Percentiles rank a stretch among this genome's conserved stretches.
These are phyloP conservation scores for Drosophila sucinea DNA, from an alignment of 1,140 invertebrate species.

Conservation along the genomic window DNA sequence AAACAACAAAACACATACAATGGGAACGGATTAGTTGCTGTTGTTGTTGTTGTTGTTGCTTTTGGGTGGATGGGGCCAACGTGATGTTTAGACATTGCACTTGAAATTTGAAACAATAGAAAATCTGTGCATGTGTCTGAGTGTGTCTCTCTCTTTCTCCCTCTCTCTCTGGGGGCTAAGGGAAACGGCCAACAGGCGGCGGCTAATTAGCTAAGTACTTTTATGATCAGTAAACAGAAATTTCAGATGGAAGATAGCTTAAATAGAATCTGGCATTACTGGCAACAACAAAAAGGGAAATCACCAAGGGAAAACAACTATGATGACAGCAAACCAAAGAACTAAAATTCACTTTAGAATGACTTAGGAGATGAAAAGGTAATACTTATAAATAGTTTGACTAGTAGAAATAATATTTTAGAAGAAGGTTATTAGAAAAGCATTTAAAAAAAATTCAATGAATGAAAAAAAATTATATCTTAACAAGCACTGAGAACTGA, in stretches of 20 bases:
- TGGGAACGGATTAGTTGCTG: slow-evolving; percentile 46
- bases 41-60: slow-evolving; percentile 28
- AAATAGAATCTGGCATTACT: neutral
- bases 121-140: slow-evolving; percentile 34
- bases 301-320: neutral
- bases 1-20: slow-evolving; percentile 37
- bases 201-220: slow-evolving; percentile 21
- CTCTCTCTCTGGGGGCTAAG: neutral
- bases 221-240: slow-evolving; percentile 7
- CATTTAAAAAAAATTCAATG: too few relatives aligned
- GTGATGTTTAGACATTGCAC: slow-evolving; percentile 45
- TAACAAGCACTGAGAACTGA: too few relatives aligned
- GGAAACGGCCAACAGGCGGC: slow-evolving; percentile 4
- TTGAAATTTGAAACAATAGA: slow-evolving; percentile 54
- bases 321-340: neutral
- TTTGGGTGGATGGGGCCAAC: neutral
- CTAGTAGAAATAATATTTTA: too few relatives aligned
- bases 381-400: too few relatives aligned
- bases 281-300: neutral
- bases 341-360: too few relatives aligned
- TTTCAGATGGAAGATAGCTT: slow-evolving; percentile 12
- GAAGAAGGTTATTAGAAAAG: too few relatives aligned
- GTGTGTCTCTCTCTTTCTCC: neutral
- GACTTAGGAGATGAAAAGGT: too few relatives aligned
- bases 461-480: too few relatives aligned